phyloP scores from a whole-genome alignment of 2,888 invertebrate species.

The Cylloceria caligata region DNA sequence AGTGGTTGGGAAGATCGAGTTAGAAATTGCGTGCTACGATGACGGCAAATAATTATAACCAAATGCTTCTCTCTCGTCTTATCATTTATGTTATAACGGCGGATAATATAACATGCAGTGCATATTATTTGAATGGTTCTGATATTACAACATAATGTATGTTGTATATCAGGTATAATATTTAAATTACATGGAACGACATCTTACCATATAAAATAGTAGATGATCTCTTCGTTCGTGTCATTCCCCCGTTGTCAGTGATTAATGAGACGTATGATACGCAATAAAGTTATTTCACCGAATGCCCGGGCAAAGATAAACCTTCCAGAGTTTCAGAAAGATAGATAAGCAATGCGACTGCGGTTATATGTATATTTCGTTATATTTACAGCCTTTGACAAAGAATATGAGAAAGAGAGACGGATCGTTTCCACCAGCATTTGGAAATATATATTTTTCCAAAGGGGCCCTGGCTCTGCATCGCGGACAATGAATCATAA shows the following conservation, averaged over 20 bases:
- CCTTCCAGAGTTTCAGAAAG: neutral
- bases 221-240: too few relatives aligned
- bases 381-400: neutral
- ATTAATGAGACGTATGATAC: constrained; percentile 17
- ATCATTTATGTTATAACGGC: neutral
- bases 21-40: constrained; percentile 48
- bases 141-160: too few relatives aligned
- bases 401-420: constrained; percentile 33
- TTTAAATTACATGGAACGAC: too few relatives aligned
- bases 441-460: constrained; percentile 62
- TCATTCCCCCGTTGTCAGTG: constrained; percentile 7
- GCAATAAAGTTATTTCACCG: constrained; percentile 8
- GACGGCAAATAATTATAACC: constrained; percentile 43
- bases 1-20: constrained; percentile 56
- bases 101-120: neutral
- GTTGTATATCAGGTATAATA: too few relatives aligned
- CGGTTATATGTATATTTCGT: constrained; percentile 21
- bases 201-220: too few relatives aligned
- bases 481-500: constrained; percentile 72
- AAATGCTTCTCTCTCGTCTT: constrained; percentile 15
- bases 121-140: constrained; percentile 4
- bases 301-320: neutral
- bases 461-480: constrained; percentile 46
- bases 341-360: neutral
- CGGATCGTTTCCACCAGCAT: constrained; percentile 47